Conservation (phyloP, 2,797 vertebrate species). For the Todus mexicanus region DNA sequence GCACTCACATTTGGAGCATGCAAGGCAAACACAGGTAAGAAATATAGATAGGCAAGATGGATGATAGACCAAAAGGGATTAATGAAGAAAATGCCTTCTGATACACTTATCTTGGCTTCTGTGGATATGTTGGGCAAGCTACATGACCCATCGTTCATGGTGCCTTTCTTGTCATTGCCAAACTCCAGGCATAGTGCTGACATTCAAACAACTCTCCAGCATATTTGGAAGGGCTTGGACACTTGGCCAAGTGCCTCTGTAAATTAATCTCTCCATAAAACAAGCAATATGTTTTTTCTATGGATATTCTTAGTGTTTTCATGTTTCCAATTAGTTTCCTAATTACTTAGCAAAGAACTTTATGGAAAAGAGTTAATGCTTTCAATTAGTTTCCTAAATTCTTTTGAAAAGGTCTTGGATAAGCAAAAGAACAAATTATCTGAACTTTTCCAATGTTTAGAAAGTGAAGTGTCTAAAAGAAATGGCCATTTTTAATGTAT, state of each 20-base stretch:
- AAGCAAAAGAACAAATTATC: background rate
- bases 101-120: background rate
- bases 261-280: background rate
- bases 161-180: background rate
- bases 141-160: rapidly evolving
- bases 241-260: background rate
- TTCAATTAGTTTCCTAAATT: background rate
- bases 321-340: background rate
- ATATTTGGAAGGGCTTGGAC: background rate
- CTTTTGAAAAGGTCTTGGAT: background rate
- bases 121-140: background rate
- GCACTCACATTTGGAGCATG: background rate
- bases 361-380: background rate
- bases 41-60: background rate
- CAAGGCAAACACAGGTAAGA: background rate
- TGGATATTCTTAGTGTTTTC: background rate
- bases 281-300: background rate
- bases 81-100: background rate
- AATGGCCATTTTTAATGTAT: background rate
- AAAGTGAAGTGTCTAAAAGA: background rate
- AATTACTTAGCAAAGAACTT: background rate
- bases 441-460: background rate
- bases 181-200: background rate
- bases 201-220: background rate
- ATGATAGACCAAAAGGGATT: background rate